Base-by-base conservation (phyloP, 2,888 invertebrate species). In the Xestia c-nigrum region DNA sequence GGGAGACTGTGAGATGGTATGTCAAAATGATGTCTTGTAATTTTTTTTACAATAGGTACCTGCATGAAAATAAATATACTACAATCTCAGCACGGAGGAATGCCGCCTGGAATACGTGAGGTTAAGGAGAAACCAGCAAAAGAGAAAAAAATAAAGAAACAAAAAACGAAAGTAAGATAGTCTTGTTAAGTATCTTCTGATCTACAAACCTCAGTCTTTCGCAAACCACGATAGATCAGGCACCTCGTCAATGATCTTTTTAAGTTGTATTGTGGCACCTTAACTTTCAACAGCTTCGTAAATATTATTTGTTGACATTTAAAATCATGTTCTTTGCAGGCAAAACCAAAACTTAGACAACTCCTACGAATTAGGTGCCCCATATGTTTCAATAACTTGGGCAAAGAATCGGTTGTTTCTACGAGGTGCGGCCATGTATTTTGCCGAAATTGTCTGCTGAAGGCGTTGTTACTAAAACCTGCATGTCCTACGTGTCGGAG, bases 361-460 rank as follows among this genome's bases (percentile, higher is more conserved):
- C 71, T 81, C 57, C 74, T 90, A 24, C 88, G 83, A 65, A 88
- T 93, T 38, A 88, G 89, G 76, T 93, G 93, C 31, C 31, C 31
- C 31, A 31, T 31, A 31, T 31, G 31, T 31, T 31, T 31, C 31
- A 31, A 31, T 31, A 31, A 31, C 31, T 31, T 31, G 31, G 31
- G 31, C 31, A 31, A 31, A 31, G 31, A 31, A 31, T 31, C 31
- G 31, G 31, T 31, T 31, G 31, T 31, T 31, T 31, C 31, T 31
- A 31, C 31, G 31, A 31, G 31, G 31, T 31, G 31, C 31, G 31
- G 31, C 31, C 31, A 31, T 31, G 31, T 31, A 31, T 31, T 31
- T 31, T 31, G 31, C 31, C 31, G 31, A 31, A 31, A 31, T 31
- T 31, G 31, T 3, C 31, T 31, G 31, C 31, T 31, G 31, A 31